Evolutionary conservation across 2,113 vertebrate species (phyloP).

Genomic region (Scomber colias): DNA sequence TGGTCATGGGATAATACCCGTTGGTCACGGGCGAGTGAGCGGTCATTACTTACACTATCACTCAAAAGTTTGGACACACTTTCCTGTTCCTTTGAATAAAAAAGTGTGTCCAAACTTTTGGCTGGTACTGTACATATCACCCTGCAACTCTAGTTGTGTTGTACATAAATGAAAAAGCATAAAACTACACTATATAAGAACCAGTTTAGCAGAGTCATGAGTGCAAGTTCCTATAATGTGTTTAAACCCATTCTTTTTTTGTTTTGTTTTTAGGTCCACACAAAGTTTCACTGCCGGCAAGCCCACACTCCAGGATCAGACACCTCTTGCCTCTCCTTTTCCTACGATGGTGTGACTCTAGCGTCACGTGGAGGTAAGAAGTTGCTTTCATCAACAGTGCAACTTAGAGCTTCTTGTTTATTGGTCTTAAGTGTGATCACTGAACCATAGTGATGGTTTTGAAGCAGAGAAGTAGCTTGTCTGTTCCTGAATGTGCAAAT

Average conservation of each 20-base stretch:
- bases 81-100: too few species aligned
- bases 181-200: too few species aligned
- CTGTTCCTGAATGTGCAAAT: slow-evolving; percentile 18
- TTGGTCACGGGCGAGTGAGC: too few species aligned
- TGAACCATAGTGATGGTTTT: slow-evolving; percentile 5
- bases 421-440: neutral
- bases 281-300: slow-evolving; percentile 96
- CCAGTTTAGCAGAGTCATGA: too few species aligned
- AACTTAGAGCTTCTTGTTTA: neutral
- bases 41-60: too few species aligned
- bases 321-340: slow-evolving; percentile 92
- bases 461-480: slow-evolving; percentile 12
- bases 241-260: neutral
- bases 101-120: too few species aligned
- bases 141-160: neutral
- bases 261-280: slow-evolving; percentile 89
- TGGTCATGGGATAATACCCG: too few species aligned
- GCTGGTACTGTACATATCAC: too few species aligned
- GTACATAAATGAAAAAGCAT: neutral
- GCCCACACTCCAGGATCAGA: slow-evolving; percentile 92
- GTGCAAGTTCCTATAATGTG: too few species aligned
- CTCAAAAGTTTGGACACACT: too few species aligned
- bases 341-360: slow-evolving; percentile 92
- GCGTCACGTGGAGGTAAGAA: slow-evolving; percentile 94
- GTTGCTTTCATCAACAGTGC: neutral